phyloP scores from a whole-genome alignment of 1,140 invertebrate species.

The Anastrepha obliqua region DNA sequence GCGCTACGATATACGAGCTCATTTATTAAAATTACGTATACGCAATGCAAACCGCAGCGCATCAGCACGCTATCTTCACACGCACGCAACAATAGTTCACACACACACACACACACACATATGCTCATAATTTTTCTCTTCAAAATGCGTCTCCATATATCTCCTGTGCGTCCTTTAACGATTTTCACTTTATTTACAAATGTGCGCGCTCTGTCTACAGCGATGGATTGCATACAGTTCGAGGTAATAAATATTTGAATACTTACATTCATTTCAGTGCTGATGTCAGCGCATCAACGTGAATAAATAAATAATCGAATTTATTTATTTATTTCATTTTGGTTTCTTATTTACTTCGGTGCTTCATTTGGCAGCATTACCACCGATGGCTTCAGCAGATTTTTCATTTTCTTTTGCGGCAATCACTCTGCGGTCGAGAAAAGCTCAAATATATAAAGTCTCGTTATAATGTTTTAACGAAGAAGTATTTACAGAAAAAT shows the following conservation, averaged over 20 bases:
- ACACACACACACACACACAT: neutral
- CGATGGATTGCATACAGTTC: neutral
- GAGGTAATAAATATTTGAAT: constrained; percentile 40
- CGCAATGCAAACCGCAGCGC: constrained; percentile 37
- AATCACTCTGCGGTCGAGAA: constrained; percentile 1
- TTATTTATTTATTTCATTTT: constrained; percentile 34
- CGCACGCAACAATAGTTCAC: neutral
- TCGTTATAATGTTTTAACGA: neutral
- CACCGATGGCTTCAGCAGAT: neutral
- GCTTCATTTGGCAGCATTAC: neutral
- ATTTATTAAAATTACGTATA: constrained; percentile 52
- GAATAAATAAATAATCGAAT: constrained; percentile 41
- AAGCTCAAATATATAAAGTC: neutral
- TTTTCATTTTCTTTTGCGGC: neutral
- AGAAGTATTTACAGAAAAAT: neutral
- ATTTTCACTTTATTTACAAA: constrained; percentile 10
- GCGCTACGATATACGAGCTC: constrained; percentile 23
- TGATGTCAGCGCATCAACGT: constrained; percentile 1
- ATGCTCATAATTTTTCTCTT: neutral
- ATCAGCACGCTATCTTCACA: constrained; percentile 9
- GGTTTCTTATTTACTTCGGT: constrained; percentile 12
- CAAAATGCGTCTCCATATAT: neutral
- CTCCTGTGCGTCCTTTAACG: neutral
- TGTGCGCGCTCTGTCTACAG: neutral
- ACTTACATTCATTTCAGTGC: neutral